A percentile compares a stretch with the other conserved stretches of the same genome.
Conservation (phyloP, 1,140 invertebrate species). For the Drosophila eugracilis region DNA sequence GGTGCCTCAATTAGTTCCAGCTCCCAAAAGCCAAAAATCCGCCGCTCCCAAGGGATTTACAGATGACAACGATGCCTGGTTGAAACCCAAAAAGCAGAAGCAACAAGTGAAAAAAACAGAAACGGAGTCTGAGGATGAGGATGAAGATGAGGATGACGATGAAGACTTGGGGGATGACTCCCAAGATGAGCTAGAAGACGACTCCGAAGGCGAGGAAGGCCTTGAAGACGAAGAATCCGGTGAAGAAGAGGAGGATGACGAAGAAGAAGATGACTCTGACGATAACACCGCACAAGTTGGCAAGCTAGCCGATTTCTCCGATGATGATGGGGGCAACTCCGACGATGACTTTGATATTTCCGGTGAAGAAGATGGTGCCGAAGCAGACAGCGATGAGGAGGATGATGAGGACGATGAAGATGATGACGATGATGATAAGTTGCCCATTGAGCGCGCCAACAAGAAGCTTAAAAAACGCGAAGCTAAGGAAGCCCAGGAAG, state of each 20-base stretch:
- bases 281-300: conserved; percentile 62
- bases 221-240: conserved; percentile 46
- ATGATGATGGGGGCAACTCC: conserved; percentile 65
- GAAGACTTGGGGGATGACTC: conserved; percentile 64
- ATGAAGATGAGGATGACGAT: conserved; percentile 40
- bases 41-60: conserved; percentile 86
- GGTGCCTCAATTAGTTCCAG: conserved; percentile 56
- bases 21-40: conserved; percentile 31
- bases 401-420: conserved; percentile 84
- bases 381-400: conserved; percentile 61
- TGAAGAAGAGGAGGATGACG: conserved; percentile 64
- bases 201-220: conserved; percentile 32
- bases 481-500: conserved; percentile 89
- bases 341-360: conserved; percentile 70
- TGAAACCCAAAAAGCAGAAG: conserved; percentile 88
- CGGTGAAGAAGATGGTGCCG: conserved; percentile 77
- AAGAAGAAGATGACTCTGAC: conserved; percentile 57
- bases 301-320: conserved; percentile 72
- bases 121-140: conserved; percentile 39
- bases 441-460: conserved; percentile 94
- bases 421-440: conserved; percentile 87
- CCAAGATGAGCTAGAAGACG: conserved; percentile 47
- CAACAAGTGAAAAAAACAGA: conserved; percentile 58
- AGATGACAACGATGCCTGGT: conserved; percentile 90
- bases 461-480: conserved; percentile 92